Conservation (phyloP, 1,140 invertebrate species). For the Drosophila kikkawai region DNA sequence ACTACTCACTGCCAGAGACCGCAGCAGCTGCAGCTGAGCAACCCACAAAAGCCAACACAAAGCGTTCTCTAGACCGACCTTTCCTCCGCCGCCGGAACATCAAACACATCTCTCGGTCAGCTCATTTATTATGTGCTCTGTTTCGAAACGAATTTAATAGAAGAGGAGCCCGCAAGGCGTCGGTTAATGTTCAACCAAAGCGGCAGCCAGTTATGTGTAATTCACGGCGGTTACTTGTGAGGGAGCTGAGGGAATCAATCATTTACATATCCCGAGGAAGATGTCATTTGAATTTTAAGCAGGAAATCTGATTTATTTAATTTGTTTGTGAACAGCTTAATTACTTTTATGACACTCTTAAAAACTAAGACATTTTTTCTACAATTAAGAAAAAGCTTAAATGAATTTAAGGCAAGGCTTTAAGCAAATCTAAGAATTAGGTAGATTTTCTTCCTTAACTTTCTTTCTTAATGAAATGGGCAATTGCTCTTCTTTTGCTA, state of each 20-base stretch:
- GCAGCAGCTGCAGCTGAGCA: slow-evolving; percentile 40
- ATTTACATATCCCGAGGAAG: background rate
- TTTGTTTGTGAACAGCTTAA: background rate
- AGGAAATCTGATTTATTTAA: background rate
- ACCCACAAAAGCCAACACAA: slow-evolving; percentile 51
- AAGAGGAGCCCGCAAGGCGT: slow-evolving; percentile 53
- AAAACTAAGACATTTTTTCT: too few relatives aligned
- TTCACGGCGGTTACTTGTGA: slow-evolving; percentile 16
- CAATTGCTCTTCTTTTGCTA: too few relatives aligned
- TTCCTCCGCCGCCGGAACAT: slow-evolving; percentile 1
- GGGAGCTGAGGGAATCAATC: slow-evolving; percentile 6
- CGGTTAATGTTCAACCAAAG: slow-evolving; percentile 39
- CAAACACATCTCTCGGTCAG: slow-evolving; percentile 32
- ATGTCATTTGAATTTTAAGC: slow-evolving; percentile 6
- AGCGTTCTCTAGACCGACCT: slow-evolving; percentile 13
- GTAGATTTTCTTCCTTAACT: too few relatives aligned
- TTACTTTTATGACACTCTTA: too few relatives aligned
- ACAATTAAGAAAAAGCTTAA: too few relatives aligned
- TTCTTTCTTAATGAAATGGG: too few relatives aligned
- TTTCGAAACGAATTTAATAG: slow-evolving; percentile 68
- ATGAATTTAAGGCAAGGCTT: too few relatives aligned
- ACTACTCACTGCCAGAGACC: slow-evolving; percentile 17
- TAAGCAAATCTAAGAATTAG: too few relatives aligned
- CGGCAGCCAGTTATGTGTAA: slow-evolving; percentile 30
- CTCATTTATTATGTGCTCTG: slow-evolving; percentile 52